phyloP scores from a whole-genome alignment of 2,113 vertebrate genomes.

The Patagioenas fasciata region DNA sequence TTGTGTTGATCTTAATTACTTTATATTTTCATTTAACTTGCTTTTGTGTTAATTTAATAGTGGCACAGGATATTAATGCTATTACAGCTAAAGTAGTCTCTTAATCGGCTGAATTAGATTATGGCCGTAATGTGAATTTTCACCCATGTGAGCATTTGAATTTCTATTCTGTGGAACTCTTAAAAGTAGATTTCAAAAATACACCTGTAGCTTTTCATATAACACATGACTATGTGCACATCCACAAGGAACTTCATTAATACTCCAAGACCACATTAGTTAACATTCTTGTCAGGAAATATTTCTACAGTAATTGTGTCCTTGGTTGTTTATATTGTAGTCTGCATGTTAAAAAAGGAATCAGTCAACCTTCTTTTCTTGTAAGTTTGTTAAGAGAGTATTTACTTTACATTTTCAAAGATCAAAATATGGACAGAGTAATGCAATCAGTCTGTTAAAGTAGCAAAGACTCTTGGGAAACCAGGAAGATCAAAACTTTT shows the following conservation, averaged over 20 bases:
- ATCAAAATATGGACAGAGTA: background rate
- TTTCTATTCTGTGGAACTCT: background rate
- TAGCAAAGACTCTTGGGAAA: background rate
- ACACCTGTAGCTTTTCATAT: background rate
- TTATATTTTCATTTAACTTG: background rate
- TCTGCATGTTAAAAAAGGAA: background rate
- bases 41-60: constrained; percentile 34
- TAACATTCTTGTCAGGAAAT: background rate
- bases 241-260: background rate
- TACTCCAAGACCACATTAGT: background rate
- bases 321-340: background rate
- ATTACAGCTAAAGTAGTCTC: background rate
- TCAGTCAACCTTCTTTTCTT: background rate
- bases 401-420: constrained; percentile 1
- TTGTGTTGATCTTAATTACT: background rate
- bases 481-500: background rate
- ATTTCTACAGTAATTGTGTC: background rate
- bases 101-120: constrained; percentile 28
- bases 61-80: background rate
- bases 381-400: background rate
- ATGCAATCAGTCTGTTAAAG: background rate
- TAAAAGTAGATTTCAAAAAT: background rate
- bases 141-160: background rate
- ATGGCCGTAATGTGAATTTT: background rate
- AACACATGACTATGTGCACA: background rate